Percentiles rank a stretch among this genome's conserved stretches.
Evolutionary conservation across 2,888 invertebrate genomes (phyloP).

Genomic region (Omphaloscelis lunosa): DNA sequence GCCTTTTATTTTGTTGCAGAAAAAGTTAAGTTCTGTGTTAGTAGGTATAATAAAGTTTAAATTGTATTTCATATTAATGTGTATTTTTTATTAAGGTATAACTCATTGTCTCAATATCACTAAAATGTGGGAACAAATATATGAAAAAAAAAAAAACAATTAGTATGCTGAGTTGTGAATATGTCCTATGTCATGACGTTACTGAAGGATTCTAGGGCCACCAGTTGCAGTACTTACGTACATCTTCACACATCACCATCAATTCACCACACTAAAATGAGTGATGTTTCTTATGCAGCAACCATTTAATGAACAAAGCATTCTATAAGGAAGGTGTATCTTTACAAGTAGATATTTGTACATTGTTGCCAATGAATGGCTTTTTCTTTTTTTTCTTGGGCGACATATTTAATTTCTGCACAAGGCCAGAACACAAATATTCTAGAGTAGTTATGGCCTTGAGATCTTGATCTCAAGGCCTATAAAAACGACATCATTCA

Average conservation of each 20-base stretch:
- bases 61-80: not conserved
- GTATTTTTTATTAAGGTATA: conserved; percentile 23
- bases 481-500: not conserved
- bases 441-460: too few relatives aligned
- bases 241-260: not conserved
- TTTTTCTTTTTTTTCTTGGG: too few relatives aligned
- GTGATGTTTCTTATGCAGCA: not conserved
- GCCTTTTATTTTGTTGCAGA: too few relatives aligned
- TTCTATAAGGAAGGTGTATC: not conserved
- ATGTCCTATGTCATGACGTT: conserved; percentile 20
- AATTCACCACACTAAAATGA: not conserved
- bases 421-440: not conserved
- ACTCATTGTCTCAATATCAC: conserved; percentile 40
- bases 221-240: not conserved
- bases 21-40: too few relatives aligned
- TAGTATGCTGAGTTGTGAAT: conserved; percentile 7
- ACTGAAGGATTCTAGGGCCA: not conserved
- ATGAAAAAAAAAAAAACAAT: conserved; percentile 10
- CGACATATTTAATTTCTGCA: not conserved
- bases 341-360: not conserved
- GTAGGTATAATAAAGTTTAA: too few relatives aligned
- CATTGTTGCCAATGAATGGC: not conserved
- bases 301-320: not conserved
- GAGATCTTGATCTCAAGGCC: not conserved
- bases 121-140: conserved; percentile 57